Percentiles rank a stretch among this genome's conserved stretches.
phyloP scores from a whole-genome alignment of 1,140 invertebrate genomes.

The Nephila pilipes region DNA sequence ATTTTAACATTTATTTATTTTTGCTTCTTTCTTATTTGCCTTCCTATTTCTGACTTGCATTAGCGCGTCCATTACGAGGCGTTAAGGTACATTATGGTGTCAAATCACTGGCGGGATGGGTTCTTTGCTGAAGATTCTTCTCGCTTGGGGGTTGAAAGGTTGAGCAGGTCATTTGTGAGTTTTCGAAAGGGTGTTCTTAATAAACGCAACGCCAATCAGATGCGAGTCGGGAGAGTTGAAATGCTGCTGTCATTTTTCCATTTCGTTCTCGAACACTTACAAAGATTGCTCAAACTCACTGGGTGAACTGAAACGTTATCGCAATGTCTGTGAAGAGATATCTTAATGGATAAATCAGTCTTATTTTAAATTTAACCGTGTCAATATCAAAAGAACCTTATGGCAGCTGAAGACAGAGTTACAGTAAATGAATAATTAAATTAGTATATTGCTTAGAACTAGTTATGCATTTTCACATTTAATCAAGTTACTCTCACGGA shows the following conservation, averaged over 20 bases:
- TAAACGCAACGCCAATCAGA: neutral
- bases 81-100: constrained; percentile 57
- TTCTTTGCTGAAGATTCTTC: neutral
- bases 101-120: constrained; percentile 17
- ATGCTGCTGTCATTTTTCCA: neutral
- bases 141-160: constrained; percentile 37
- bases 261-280: neutral
- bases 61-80: constrained; percentile 50
- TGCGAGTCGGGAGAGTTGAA: neutral
- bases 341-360: too few relatives aligned
- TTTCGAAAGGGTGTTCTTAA: neutral
- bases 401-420: too few relatives aligned
- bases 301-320: too few relatives aligned
- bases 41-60: constrained; percentile 40
- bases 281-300: neutral
- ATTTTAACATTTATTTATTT: neutral
- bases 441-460: too few relatives aligned
- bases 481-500: too few relatives aligned
- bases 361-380: too few relatives aligned
- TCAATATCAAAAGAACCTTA: too few relatives aligned
- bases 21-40: constrained; percentile 20
- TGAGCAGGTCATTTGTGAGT: neutral
- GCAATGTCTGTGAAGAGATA: too few relatives aligned
- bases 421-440: too few relatives aligned
- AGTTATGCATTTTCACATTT: too few relatives aligned